These are phyloP conservation scores for Tinea pellionella DNA, from an alignment of 2,888 invertebrate genomes.

Conservation along the genomic window DNA sequence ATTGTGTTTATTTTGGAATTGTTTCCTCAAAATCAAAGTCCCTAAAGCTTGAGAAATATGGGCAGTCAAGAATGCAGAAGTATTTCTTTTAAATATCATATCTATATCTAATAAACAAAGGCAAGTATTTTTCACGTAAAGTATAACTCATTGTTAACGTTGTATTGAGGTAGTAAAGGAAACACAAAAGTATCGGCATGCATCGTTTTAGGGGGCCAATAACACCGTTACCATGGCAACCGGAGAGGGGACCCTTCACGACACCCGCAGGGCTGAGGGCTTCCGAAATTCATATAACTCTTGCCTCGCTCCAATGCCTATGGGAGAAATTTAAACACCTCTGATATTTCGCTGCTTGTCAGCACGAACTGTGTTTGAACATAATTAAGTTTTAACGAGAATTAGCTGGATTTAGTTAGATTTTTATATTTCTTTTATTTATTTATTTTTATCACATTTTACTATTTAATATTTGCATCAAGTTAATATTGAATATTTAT, in stretches of 20 bases:
- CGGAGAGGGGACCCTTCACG: conserved; percentile 39
- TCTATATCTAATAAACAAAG: no score
- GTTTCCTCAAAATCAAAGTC: background rate
- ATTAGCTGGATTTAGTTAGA: background rate
- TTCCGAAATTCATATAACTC: background rate
- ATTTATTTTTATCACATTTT: no score
- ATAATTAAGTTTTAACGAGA: conserved; percentile 11
- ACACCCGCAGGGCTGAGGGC: conserved; percentile 32
- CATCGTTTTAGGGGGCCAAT: conserved; percentile 49
- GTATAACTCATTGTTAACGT: background rate
- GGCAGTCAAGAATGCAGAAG: background rate
- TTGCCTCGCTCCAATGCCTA: background rate
- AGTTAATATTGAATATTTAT: no score
- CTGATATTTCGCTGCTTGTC: conserved; percentile 12
- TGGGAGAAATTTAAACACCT: conserved; percentile 13
- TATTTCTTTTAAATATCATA: no score
- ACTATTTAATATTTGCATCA: no score
- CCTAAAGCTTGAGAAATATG: background rate
- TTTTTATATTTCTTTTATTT: no score
- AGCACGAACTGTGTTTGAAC: background rate
- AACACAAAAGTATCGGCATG: conserved; percentile 6
- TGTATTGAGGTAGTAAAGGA: background rate
- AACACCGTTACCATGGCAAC: conserved; percentile 56
- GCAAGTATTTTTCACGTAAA: background rate
- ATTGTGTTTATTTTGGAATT: background rate